Base-by-base conservation (phyloP, 2,888 invertebrate species). In the Malthinus flaveolus region DNA sequence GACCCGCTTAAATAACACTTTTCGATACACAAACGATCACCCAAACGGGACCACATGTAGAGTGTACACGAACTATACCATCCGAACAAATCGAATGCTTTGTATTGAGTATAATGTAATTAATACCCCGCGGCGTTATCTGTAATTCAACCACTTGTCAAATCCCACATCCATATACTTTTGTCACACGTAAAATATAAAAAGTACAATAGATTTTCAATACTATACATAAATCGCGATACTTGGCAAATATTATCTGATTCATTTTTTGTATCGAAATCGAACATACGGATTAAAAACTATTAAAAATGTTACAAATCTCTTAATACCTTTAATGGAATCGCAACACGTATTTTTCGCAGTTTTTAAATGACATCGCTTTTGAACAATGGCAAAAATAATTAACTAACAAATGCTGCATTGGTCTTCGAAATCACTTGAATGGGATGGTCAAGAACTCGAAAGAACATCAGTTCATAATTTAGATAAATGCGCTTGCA, bases 91-190 rank as follows among this genome's bases (percentile, higher is more conserved):
- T 70, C 66, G 71, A 68, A 71, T 70, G 68, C 69, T 70, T 71
- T 71, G 71, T 71, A 62, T 59, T 51, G 63, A 61, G 67, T 66
- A 68, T 71, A 68, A 70, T 68, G 70, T 67, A 71, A 71, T 71
- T 70, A 70, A 68, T 66, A 62, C 65, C 71, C 71, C 66, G 70
- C 65, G 66, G 71, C 65, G 69, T 65, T 68, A 64, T 64, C 61
- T 60, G 64, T 62, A 62, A 65, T 66, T 65, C 62, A 56, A 60
- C 60, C 65, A 62, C 63, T 65, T 63, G 66, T 61, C 64, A 65
- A 63, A 65, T 65, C 63, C 57, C 63, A 61, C 59, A 55, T 57
- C 45, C 49, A 59, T 62, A 59, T 34, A 55, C 50, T 59, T 51
- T 48, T 61, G 54, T 55, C 61, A 53, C 49, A 42, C 15, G 51